Base-by-base conservation (phyloP, 2,888 invertebrate genomes). In the Marasmarcha lunaedactyla region DNA sequence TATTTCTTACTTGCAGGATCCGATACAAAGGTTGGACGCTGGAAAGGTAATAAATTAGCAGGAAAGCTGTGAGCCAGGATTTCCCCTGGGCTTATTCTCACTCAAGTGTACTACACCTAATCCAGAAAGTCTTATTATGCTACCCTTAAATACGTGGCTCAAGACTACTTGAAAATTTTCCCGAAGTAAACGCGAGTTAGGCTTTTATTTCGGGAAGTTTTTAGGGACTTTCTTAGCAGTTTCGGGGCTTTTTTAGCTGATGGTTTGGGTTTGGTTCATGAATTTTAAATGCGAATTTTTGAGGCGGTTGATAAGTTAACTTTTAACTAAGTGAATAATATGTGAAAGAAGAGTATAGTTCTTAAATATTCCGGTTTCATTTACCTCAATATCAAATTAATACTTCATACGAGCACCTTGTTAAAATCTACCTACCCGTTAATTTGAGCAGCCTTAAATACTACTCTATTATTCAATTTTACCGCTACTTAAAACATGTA, bases 61-160 rank as follows among this genome's bases (percentile, higher is more conserved):
- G 79, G 71, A 79, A 81, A 79, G 81, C 79, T 76, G 71, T 77
- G 71, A 67, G 69, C 72, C 72, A 72, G 83, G 81, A 83, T 83
- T 83, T 79, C 79, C 83, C 83, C 57, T 66, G 83, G 73, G 83
- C 70, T 83, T 81, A 83, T 79, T 79, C 83, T 67, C 79, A 79
- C 78, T 83, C 79, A 81, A 78, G 78, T 76, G 74, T 73, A 74
- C 70, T 70, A 64, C 76, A 71, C 71, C 78, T 83, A 83, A 83
- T 83, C 83, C 83, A 72, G 72, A 78, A 81, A 79, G 79, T 78
- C 83, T 79, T 83, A 81, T 83, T 83, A 83, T 78, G 67, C 81
- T 72, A 68, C 77, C 79, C 81, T 77, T 79, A 81, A n/a, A 81
- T 78, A 77, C 79, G 65, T 67, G 63, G 72, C 76, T 81, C 78